Conservation (phyloP, 2,797 vertebrate species). For the Champsocephalus esox region DNA sequence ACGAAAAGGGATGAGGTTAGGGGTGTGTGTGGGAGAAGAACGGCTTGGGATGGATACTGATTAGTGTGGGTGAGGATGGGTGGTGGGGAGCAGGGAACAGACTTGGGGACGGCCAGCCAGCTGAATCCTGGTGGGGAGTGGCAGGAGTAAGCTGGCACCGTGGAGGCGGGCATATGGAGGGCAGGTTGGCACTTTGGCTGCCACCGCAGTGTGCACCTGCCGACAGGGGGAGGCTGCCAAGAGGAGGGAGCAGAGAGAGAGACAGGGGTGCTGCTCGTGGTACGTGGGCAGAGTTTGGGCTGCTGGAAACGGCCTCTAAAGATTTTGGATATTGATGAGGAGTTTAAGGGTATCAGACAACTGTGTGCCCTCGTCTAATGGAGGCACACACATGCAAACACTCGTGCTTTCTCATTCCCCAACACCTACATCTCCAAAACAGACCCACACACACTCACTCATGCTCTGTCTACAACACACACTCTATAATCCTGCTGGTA, state of each 20-base stretch:
- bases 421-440: slow-evolving; percentile 7
- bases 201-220: slow-evolving; percentile 85
- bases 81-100: slow-evolving; percentile 63
- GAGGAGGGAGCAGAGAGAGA: slow-evolving; percentile 45
- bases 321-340: slow-evolving; percentile 75
- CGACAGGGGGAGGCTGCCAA: slow-evolving; percentile 83
- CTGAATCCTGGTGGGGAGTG: slow-evolving; percentile 81
- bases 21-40: slow-evolving; percentile 35
- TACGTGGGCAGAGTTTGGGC: slow-evolving; percentile 54
- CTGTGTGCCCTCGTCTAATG: slow-evolving; percentile 53
- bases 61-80: slow-evolving; percentile 56
- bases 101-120: slow-evolving; percentile 72
- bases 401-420: slow-evolving; percentile 38
- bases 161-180: slow-evolving; percentile 87
- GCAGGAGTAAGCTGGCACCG: slow-evolving; percentile 88
- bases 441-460: neutral
- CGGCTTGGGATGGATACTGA: slow-evolving; percentile 60
- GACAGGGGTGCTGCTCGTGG: slow-evolving; percentile 33
- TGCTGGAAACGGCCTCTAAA: slow-evolving; percentile 60
- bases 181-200: slow-evolving; percentile 88
- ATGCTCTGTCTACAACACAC: slow-evolving; percentile 50
- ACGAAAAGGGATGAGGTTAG: slow-evolving; percentile 40
- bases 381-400: slow-evolving; percentile 29
- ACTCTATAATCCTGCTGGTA: slow-evolving; percentile 54
- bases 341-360: slow-evolving; percentile 71